Evolutionary conservation across 2,797 vertebrate genomes (phyloP), one percentile per base, ranked within the genome.

Genomic region (Lagocephalus sceleratus): DNA sequence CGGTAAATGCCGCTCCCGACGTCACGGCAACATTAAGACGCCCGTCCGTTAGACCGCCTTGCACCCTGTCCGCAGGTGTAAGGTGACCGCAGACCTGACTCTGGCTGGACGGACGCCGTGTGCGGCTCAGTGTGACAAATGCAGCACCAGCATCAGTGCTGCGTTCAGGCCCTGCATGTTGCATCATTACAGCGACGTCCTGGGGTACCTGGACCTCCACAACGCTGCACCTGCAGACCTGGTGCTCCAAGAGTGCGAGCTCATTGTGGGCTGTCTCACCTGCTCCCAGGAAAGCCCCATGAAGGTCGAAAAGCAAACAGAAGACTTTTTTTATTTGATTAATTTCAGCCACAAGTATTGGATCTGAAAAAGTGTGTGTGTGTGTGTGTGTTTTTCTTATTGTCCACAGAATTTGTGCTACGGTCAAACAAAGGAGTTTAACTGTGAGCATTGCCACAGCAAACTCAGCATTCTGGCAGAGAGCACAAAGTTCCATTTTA

Each of bases 201-300:
- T 94, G 75, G 92, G 92, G 14, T 92, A 91, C 71, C 71, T 94
- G 75, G 90, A 94, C 76, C 88, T 94, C 50, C 81, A 81, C 47
- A 90, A 86, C 2, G 85, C 90, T 4, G 44, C 68, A 0, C 73
- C 92, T 5, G 64, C 83, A 7, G 92, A 94, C 65, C 81, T 94
- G 1, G 81, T 94, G 5, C 83, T 94, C 44, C 90, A 89, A 71
- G 91, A 92, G 20, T 91, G 88, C 58, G 65, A 82, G 0, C 66
- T 94, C 39, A 54, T 38, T 1, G 83, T 90, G 23, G 86, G 87
- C 58, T 94, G 92, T 70, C 85, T 93, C 11, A 82, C 66, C 76
- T 94, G 92, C 80, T 91, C 91, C 52, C 74, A 90, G 54, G 91
- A 93, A 15, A 56, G 74, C 35, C 71, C 66, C 3, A 2, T 89